Evolutionary conservation across 2,113 vertebrate genomes (phyloP).

Genomic region (Zosterops japonicus): DNA sequence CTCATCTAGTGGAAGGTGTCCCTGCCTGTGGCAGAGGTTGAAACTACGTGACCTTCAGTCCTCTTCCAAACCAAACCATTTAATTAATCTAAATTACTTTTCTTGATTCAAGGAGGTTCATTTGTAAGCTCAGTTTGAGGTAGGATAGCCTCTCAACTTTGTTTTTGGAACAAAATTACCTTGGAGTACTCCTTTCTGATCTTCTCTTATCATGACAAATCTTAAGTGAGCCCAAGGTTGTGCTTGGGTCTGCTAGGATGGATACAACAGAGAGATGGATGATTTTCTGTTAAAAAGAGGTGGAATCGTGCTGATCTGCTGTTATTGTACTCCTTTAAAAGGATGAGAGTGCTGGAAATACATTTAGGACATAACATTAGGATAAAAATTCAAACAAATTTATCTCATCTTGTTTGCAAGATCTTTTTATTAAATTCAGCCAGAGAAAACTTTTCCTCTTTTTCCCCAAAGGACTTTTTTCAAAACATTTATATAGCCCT

Average conservation of each 20-base stretch:
- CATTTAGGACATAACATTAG: neutral
- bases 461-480: neutral
- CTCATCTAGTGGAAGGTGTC: neutral
- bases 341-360: neutral
- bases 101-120: neutral
- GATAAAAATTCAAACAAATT: neutral
- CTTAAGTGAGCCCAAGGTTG: neutral
- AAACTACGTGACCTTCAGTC: neutral
- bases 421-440: neutral
- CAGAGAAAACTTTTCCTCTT: neutral
- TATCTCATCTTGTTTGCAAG: neutral
- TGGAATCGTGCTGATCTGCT: neutral
- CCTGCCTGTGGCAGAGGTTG: neutral
- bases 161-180: neutral
- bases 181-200: neutral
- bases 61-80: neutral
- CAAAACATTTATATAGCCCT: neutral
- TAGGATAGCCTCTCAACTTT: neutral
- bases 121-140: neutral
- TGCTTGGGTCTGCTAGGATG: neutral
- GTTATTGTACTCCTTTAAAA: neutral
- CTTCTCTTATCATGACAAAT: neutral
- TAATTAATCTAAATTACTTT: neutral
- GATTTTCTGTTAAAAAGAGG: neutral
- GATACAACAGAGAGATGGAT: neutral